Evolutionary conservation across 2,113 vertebrate species (phyloP).

Genomic region (Chrysemys picta): DNA sequence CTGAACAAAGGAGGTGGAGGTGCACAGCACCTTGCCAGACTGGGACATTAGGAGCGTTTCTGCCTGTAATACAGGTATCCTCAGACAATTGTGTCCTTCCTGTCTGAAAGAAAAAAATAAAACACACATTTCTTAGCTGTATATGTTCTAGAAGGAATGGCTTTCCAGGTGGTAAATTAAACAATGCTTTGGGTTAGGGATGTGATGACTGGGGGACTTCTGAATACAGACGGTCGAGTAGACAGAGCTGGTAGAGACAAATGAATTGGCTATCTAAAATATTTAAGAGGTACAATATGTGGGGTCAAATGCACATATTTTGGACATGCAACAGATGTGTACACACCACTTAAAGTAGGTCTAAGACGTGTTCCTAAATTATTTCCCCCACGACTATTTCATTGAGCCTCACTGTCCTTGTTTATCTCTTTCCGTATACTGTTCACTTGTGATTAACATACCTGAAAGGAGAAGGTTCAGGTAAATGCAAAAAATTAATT

Average conservation of each 20-base stretch:
- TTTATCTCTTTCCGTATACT: too few relatives aligned
- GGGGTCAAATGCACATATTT: not conserved
- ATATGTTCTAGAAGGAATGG: not conserved
- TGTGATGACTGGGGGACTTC: not conserved
- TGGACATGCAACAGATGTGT: not conserved
- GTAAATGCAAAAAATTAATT: not conserved
- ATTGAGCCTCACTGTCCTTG: not conserved
- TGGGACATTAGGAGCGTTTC: rapidly evolving
- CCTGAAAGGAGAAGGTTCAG: not conserved
- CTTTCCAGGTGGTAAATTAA: not conserved
- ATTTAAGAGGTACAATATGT: not conserved
- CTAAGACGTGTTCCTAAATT: not conserved
- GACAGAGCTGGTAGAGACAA: not conserved
- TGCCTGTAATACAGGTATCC: not conserved
- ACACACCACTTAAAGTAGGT: not conserved
- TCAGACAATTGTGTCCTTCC: not conserved
- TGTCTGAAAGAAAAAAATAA: not conserved
- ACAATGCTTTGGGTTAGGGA: not conserved
- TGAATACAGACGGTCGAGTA: not conserved
- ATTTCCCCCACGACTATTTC: not conserved
- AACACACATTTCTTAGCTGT: too few relatives aligned
- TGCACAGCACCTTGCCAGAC: not conserved
- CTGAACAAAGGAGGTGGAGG: not conserved
- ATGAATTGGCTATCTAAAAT: not conserved
- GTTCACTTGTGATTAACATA: not conserved